Conservation (phyloP, 2,797 vertebrate species). For the Hylomyscus alleni region DNA sequence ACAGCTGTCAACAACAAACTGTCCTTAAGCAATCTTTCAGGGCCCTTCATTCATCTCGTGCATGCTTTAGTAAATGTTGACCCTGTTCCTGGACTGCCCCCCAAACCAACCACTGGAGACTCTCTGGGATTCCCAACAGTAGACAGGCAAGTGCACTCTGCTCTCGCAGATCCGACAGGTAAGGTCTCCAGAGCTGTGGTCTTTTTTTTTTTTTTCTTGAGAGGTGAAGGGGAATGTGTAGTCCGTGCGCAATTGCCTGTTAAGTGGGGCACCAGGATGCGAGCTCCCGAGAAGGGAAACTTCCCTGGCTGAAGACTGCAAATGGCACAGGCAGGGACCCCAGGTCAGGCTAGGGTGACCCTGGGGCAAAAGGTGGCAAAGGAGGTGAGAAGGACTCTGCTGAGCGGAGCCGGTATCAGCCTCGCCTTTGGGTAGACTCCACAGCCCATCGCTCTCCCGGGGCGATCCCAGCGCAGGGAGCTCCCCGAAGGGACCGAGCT, state of each 20-base stretch:
- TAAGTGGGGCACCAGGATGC: not conserved
- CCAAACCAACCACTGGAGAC: not conserved
- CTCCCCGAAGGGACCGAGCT: not conserved
- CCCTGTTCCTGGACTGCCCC: accelerated
- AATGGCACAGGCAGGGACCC: not conserved
- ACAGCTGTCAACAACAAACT: not conserved
- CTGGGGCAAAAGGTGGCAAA: not conserved
- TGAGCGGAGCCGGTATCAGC: not conserved
- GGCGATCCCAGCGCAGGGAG: too few species aligned
- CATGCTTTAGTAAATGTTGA: too few species aligned
- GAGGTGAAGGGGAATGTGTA: accelerated
- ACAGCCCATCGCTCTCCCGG: not conserved
- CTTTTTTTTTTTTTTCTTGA: not conserved
- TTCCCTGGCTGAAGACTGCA: not conserved
- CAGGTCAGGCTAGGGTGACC: accelerated
- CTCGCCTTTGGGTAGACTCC: accelerated
- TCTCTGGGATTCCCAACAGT: not conserved
- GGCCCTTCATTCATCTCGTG: not conserved
- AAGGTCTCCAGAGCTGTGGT: not conserved
- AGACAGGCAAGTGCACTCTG: not conserved
- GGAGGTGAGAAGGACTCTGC: too few species aligned
- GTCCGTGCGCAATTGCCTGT: not conserved
- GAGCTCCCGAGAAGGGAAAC: not conserved
- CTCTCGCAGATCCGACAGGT: too few species aligned
- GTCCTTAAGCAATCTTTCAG: not conserved